Evolutionary conservation across 1,140 invertebrate species (phyloP), one percentile per base, ranked within the genome.

Genomic region (Musca vetustissima): DNA sequence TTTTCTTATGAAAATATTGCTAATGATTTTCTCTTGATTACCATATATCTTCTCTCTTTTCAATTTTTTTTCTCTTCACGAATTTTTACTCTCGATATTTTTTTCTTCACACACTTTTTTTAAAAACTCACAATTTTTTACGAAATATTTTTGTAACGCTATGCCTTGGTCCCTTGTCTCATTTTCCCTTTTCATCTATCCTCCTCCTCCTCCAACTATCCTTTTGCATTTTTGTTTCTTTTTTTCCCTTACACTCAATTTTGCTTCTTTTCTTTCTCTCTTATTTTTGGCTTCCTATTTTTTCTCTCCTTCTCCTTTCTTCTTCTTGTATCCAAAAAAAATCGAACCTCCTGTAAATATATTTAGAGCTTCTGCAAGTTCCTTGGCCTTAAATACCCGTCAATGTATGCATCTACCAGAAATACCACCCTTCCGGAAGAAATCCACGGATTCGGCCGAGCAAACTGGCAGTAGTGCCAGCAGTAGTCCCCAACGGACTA

Each of bases 361-460:
- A 68, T 67, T 28, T 77, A 81, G 79, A 69, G 76, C 75, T 78
- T 81, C 79, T 61, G 68, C 68, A 53, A 72, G 70, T 73, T 75
- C 78, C 22, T 66, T 77, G 68, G 77, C 76, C 55, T 77, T 79
- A 71, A 76, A 72, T 74, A 72, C 71, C 19, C 50, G 75, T 55
- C 83, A 74, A 76, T 83, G 75, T 73, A 85, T 76, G 71, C 83
- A 73, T 76, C 85, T 81, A 80, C 75, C 84, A 78, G 79, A 83
- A 72, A 87, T 87, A 73, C 86, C 86, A 50, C 85, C 85, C 6
- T 87, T 86, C 75, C 81, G 79, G 57, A 78, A 85, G 83, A 72
- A 81, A 75, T 80, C 80, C 6, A 79, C 69, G 50, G 78, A 80
- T 55, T 81, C 79, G 19, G 74, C 76, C 57, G 79, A 79, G 57